These are phyloP conservation scores for Polylopha cassiicola DNA, from an alignment of 2,888 invertebrate species.

Conservation along the genomic window DNA sequence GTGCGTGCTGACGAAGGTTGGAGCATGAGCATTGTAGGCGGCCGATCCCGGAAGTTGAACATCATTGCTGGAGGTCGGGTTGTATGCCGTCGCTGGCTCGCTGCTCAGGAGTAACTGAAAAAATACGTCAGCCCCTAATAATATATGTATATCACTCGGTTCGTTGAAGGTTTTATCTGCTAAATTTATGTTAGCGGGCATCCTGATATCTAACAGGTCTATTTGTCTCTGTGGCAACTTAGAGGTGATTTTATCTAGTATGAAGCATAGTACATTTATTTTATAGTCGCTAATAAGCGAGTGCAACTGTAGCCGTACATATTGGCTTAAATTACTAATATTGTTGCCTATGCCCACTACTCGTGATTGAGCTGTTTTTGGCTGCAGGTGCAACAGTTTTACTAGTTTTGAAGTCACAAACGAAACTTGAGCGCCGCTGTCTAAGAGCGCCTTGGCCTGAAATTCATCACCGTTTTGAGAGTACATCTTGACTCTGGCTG, in stretches of 20 bases:
- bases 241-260: constrained; percentile 24
- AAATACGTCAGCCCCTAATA: constrained; percentile 23
- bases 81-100: not conserved
- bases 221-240: constrained; percentile 22
- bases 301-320: constrained; percentile 2
- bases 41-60: not conserved
- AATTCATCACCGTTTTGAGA: constrained; percentile 6
- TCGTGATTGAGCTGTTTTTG: not conserved
- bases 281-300: constrained; percentile 1
- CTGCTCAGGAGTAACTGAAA: constrained; percentile 24
- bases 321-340: not conserved
- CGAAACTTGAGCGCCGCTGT: constrained; percentile 12
- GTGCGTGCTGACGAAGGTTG: constrained; percentile 10
- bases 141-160: constrained; percentile 19
- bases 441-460: constrained; percentile 18
- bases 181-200: constrained; percentile 16
- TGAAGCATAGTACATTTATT: constrained; percentile 12
- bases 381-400: constrained; percentile 4
- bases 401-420: constrained; percentile 3
- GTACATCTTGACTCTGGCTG: constrained; percentile 11
- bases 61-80: too few species aligned
- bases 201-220: constrained; percentile 3
- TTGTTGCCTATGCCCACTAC: constrained; percentile 1
- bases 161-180: constrained; percentile 21
- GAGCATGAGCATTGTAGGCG: not conserved